phyloP scores from a whole-genome alignment of 64 coral and sea anemone genomes.

The Anthopleura sola region DNA sequence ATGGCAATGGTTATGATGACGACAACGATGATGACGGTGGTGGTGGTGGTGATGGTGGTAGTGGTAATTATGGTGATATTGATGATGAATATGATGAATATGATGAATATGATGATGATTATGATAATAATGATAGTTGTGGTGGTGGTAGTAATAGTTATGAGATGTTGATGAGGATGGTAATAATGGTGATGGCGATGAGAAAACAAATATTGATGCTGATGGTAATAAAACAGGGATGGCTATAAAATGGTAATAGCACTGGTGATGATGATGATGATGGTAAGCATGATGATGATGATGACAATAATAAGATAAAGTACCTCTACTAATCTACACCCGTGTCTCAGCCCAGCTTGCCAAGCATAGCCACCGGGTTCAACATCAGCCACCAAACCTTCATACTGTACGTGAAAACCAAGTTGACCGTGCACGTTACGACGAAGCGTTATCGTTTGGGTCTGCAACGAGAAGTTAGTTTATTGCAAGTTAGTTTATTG shows the following conservation, averaged over 20 bases:
- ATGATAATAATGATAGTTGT: no score
- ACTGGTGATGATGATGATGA: no score
- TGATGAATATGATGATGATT: no score
- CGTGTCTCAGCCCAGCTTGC: conserved; percentile 78
- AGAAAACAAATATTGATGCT: no score
- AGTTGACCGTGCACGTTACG: conserved; percentile 79
- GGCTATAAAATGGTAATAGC: no score
- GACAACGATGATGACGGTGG: background rate
- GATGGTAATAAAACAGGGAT: no score
- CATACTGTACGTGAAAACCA: conserved; percentile 94
- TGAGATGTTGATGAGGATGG: no score
- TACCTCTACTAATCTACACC: conserved; percentile 94
- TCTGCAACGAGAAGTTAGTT: conserved; percentile 27
- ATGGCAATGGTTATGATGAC: no score
- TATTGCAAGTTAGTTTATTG: no score
- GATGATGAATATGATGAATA: background rate
- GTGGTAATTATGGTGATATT: background rate
- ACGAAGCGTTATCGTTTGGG: conserved; percentile 78
- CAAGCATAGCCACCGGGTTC: conserved; percentile 76
- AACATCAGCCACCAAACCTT: conserved; percentile 91
- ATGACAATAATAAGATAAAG: background rate
- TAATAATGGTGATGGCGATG: no score
- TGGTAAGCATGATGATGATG: background rate
- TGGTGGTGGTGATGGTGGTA: background rate
- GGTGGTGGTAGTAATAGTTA: no score